These are phyloP conservation scores for Hylaea fasciaria DNA, from an alignment of 2,888 invertebrate species.

Conservation along the genomic window DNA sequence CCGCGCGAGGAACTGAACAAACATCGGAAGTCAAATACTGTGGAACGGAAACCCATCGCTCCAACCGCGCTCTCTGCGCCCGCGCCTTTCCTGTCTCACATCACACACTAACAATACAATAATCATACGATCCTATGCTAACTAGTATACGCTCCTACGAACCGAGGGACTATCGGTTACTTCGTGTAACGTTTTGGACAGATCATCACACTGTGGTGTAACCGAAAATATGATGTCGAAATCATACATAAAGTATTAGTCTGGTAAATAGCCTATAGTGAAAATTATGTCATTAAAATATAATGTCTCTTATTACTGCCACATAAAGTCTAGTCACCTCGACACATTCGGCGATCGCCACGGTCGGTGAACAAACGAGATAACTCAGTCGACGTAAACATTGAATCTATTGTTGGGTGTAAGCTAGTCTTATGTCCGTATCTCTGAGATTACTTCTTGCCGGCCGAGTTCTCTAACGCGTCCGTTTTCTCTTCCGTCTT, in stretches of 20 bases:
- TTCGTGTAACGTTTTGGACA: slow-evolving; percentile 70
- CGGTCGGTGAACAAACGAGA: slow-evolving; percentile 9
- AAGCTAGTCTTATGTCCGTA: slow-evolving; percentile 15
- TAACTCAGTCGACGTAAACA: slow-evolving; percentile 1
- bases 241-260: slow-evolving; percentile 51
- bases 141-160: slow-evolving; percentile 50
- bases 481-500: slow-evolving; percentile 81
- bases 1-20: slow-evolving; percentile 66
- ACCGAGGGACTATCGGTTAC: slow-evolving; percentile 49
- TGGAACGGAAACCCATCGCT: slow-evolving; percentile 35
- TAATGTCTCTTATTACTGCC: neutral
- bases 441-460: slow-evolving; percentile 62
- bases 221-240: slow-evolving; percentile 43
- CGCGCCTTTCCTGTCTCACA: slow-evolving; percentile 39
- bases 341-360: neutral
- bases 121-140: slow-evolving; percentile 56
- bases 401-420: slow-evolving; percentile 17
- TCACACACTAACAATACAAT: slow-evolving; percentile 51
- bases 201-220: slow-evolving; percentile 66
- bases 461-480: slow-evolving; percentile 63
- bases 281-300: slow-evolving; percentile 6
- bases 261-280: slow-evolving; percentile 32
- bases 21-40: slow-evolving; percentile 70
- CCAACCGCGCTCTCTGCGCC: slow-evolving; percentile 1
- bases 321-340: neutral